Percentiles rank a stretch among this genome's conserved stretches.
Evolutionary conservation across 2,797 vertebrate species (phyloP).

Genomic region (Clarias platycephalus): DNA sequence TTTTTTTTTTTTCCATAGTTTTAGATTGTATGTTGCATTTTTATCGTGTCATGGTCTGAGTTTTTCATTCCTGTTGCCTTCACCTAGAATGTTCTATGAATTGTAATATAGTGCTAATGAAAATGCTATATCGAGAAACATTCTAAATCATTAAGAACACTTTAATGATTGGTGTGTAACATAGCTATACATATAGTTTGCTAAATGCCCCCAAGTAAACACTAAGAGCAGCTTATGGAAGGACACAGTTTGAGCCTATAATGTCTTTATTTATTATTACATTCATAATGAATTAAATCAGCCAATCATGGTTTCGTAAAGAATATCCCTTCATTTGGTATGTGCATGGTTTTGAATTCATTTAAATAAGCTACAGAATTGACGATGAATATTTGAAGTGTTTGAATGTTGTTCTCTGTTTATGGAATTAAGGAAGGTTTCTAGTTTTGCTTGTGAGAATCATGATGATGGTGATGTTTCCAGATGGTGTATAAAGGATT

Average conservation of each 20-base stretch:
- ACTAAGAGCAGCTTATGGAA: slow-evolving; percentile 35
- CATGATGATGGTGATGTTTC: slow-evolving; percentile 14
- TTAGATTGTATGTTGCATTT: neutral
- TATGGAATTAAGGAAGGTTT: neutral
- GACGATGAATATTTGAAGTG: slow-evolving; percentile 27
- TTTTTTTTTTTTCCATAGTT: neutral
- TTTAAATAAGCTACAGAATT: slow-evolving; percentile 40
- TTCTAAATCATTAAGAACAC: slow-evolving; percentile 6
- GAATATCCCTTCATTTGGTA: slow-evolving; percentile 33
- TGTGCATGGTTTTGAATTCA: slow-evolving; percentile 53
- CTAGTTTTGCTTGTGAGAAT: slow-evolving; percentile 16
- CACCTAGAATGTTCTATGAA: slow-evolving; percentile 22
- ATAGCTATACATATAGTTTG: slow-evolving; percentile 6
- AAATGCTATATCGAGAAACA: neutral
- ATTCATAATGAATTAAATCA: slow-evolving; percentile 27
- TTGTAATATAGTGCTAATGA: slow-evolving; percentile 11
- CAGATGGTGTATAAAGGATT: slow-evolving; percentile 46
- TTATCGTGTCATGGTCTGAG: neutral
- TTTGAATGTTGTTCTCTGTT: slow-evolving; percentile 28
- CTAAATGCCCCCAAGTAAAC: slow-evolving; percentile 5
- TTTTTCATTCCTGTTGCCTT: slow-evolving; percentile 25
- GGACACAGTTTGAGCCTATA: neutral
- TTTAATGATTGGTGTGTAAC: slow-evolving; percentile 15
- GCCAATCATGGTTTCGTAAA: slow-evolving; percentile 22
- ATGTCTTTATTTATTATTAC: slow-evolving; percentile 18